A percentile compares a stretch with the other conserved stretches of the same genome.
Evolutionary conservation across 2,797 vertebrate genomes (phyloP).

Genomic region (Smutsia temminckii): DNA sequence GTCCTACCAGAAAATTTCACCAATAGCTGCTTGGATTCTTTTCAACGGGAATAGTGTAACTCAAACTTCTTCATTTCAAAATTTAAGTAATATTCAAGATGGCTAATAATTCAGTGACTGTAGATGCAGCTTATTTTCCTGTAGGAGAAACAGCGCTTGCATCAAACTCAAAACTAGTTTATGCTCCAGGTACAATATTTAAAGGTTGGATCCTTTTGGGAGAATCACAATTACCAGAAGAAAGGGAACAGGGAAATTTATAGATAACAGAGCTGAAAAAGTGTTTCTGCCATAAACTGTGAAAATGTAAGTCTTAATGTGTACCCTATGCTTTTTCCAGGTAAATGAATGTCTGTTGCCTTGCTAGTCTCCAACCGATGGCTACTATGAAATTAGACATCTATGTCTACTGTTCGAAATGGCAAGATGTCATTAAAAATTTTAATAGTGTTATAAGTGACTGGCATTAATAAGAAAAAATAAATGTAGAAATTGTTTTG

Average conservation of each 20-base stretch:
- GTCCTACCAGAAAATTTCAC: background rate
- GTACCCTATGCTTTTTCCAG: background rate
- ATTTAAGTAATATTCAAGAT: background rate
- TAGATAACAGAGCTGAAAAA: background rate
- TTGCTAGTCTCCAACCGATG: too few species aligned
- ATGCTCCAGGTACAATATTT: too few species aligned
- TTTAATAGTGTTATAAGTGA: background rate
- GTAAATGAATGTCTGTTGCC: background rate
- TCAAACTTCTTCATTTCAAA: background rate
- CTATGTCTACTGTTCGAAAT: background rate
- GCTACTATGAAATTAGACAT: rapidly evolving
- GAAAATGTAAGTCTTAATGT: background rate
- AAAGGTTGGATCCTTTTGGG: rapidly evolving
- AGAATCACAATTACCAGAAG: rapidly evolving
- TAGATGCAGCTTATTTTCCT: too few species aligned
- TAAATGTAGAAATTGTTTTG: background rate
- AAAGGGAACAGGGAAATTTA: background rate
- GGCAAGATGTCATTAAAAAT: background rate
- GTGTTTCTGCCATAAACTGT: background rate
- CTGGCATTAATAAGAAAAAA: background rate
- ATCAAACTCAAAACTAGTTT: background rate
- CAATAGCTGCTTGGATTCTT: background rate
- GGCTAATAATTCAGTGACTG: background rate
- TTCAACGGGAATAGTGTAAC: background rate
- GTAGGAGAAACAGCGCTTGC: rapidly evolving